A percentile compares a stretch with the other conserved stretches of the same genome.
phyloP scores from a whole-genome alignment of 1,140 invertebrate genomes.

The Andricus grossulariae region DNA sequence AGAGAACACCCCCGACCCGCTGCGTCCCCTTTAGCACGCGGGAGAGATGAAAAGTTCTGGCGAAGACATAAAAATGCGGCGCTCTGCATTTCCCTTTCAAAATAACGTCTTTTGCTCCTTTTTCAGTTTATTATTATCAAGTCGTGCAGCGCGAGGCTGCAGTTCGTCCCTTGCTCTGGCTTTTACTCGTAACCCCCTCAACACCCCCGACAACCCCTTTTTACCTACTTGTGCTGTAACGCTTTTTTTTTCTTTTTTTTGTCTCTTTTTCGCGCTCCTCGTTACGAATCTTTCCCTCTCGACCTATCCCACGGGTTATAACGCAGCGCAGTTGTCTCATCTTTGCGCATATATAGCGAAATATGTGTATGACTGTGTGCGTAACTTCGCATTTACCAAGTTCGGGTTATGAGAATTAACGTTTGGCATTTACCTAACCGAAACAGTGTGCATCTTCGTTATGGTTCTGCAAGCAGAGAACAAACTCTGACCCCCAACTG shows the following conservation, averaged over 20 bases:
- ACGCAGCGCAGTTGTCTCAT: constrained; percentile 40
- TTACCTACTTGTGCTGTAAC: constrained; percentile 28
- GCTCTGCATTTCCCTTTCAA: constrained; percentile 76
- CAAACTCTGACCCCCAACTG: constrained; percentile 23
- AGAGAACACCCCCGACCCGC: constrained; percentile 21
- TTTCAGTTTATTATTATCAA: constrained; percentile 77
- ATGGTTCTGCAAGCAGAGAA: constrained; percentile 4
- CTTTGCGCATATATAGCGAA: constrained; percentile 14
- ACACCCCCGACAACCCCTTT: neutral
- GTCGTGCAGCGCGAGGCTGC: constrained; percentile 56
- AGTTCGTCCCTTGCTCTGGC: constrained; percentile 37
- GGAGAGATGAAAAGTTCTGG: constrained; percentile 75
- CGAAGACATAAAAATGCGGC: constrained; percentile 76
- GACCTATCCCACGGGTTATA: constrained; percentile 41
- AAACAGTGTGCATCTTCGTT: constrained; percentile 45
- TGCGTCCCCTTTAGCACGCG: constrained; percentile 30
- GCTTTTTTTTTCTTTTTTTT: constrained; percentile 19
- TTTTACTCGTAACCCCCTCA: constrained; percentile 30
- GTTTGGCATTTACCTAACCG: constrained; percentile 51
- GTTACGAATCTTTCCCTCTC: constrained; percentile 1
- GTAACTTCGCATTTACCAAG: constrained; percentile 65
- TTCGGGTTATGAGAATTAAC: constrained; percentile 70
- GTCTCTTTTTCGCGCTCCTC: constrained; percentile 23
- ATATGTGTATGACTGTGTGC: constrained; percentile 53
- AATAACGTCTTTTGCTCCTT: constrained; percentile 74